Evolutionary conservation across 2,113 vertebrate genomes (phyloP).

Genomic region (Lipotes vexillifer): DNA sequence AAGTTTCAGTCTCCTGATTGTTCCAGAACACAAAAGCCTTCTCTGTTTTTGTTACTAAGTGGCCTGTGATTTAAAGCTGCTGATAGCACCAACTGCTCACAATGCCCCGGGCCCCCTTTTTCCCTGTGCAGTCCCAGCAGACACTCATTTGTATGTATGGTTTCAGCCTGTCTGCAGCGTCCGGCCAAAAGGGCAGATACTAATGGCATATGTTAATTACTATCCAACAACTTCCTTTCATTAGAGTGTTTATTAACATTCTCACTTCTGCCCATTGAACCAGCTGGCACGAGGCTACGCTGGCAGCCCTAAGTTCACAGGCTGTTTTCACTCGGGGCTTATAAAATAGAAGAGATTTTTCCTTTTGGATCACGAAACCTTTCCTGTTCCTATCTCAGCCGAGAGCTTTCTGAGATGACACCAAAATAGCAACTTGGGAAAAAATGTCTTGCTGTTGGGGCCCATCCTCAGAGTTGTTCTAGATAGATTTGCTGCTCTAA

Average conservation of each 20-base stretch:
- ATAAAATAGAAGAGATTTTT: not conserved
- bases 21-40: constrained; percentile 82
- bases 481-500: not conserved
- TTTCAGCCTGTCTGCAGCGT: constrained; percentile 83
- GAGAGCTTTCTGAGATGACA: not conserved
- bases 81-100: constrained; percentile 89
- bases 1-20: constrained; percentile 75
- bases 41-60: constrained; percentile 85
- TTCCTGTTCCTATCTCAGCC: not conserved
- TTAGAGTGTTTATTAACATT: constrained; percentile 80
- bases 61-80: constrained; percentile 91
- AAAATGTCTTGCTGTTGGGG: not conserved
- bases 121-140: constrained; percentile 79
- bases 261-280: constrained; percentile 71
- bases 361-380: constrained; percentile 2
- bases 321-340: constrained; percentile 13
- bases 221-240: constrained; percentile 79
- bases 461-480: not conserved
- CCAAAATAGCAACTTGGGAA: constrained; percentile 30
- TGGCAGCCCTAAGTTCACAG: constrained; percentile 37
- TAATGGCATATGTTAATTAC: constrained; percentile 83
- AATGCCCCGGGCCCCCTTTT: constrained; percentile 82
- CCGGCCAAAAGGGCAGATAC: constrained; percentile 81
- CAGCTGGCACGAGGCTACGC: constrained; percentile 64
- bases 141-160: constrained; percentile 88